These are phyloP conservation scores for Chelon labrosus DNA, from an alignment of 2,797 vertebrate species.

Conservation along the genomic window DNA sequence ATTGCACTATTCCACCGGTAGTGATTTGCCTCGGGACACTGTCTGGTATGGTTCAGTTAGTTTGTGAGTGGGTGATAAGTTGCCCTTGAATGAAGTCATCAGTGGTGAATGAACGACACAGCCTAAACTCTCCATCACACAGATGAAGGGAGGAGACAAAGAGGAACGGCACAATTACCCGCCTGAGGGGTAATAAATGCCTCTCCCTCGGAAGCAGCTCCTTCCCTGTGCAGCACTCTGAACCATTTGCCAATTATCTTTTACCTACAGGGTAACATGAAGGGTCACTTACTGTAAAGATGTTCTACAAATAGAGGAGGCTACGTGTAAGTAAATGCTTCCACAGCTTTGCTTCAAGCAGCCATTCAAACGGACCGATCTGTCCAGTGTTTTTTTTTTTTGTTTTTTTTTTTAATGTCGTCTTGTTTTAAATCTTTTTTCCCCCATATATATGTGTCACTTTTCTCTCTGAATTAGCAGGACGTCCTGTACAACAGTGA, in stretches of 20 bases:
- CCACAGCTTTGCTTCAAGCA: constrained; percentile 22
- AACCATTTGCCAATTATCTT: constrained; percentile 76
- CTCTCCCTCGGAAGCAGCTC: constrained; percentile 72
- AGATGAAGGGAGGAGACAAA: constrained; percentile 85
- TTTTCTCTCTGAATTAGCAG: not conserved
- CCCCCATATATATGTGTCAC: not conserved
- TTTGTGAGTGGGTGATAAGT: constrained; percentile 87
- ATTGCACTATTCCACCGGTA: constrained; percentile 57
- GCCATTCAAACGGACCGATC: constrained; percentile 23
- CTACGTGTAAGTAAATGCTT: constrained; percentile 43
- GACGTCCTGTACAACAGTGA: constrained; percentile 1
- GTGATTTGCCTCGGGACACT: constrained; percentile 80
- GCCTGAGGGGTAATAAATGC: constrained; percentile 85
- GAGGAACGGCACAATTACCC: constrained; percentile 82
- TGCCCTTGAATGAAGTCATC: constrained; percentile 86
- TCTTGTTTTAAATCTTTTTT: constrained; percentile 17
- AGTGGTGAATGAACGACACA: constrained; percentile 81
- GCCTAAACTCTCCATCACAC: constrained; percentile 85
- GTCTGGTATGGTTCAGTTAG: constrained; percentile 78
- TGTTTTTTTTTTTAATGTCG: not conserved
- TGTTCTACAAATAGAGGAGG: constrained; percentile 55
- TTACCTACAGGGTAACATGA: constrained; percentile 72
- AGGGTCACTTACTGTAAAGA: constrained; percentile 72
- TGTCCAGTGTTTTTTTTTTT: not conserved
- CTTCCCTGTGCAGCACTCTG: constrained; percentile 67